Evolutionary conservation across 2,888 invertebrate genomes (phyloP), one percentile per base, ranked within the genome.

Genomic region (Volucella zonaria): DNA sequence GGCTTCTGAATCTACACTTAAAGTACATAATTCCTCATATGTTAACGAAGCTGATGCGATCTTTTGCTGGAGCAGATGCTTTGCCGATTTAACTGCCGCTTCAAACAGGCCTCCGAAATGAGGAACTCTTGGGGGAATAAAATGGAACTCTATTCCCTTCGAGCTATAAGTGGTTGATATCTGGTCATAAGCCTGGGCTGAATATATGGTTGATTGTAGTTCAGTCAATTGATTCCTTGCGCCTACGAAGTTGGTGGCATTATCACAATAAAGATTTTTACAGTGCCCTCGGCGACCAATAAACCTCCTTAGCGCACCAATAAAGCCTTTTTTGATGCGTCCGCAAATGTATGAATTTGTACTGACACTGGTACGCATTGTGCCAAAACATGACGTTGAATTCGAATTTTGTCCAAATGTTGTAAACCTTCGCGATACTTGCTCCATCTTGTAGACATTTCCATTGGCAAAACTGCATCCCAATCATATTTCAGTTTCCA

Each of bases 131-230:
- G 52, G 15, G 4, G 23, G 52, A n/a, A 52, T 52, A 15, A 52
- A 14, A 52, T 52, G 52, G 15, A 52, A 52, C n/a, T 52, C 52
- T 12, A 52, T 52, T 15, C 52, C 52, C 52, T 18, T 52, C 10
- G 52, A 52, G 23, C 52, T 52, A 14, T 23, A 52, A 15, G 12
- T 52, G 52, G 11, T 3, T 15, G 52, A 14, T 52, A 52, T 52
- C 15, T 18, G 52, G 15, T 52, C n/a, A 14, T 14, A 23, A 8
- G 52, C 52, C n/a, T 52, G n/a, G 12, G 12, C 23, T 52, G 23
- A 18, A 15, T 52, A 52, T 23, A 23, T 23, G 18, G 18, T 23
- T 23, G 12, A 52, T 52, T 47, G 47, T 47, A 47, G 47, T 47
- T 47, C 47, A 47, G 47, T 47, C 47, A 47, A 12, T 47, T 47